Evolutionary conservation across 2,797 vertebrate genomes (phyloP).

Genomic region (Myotis planiceps): DNA sequence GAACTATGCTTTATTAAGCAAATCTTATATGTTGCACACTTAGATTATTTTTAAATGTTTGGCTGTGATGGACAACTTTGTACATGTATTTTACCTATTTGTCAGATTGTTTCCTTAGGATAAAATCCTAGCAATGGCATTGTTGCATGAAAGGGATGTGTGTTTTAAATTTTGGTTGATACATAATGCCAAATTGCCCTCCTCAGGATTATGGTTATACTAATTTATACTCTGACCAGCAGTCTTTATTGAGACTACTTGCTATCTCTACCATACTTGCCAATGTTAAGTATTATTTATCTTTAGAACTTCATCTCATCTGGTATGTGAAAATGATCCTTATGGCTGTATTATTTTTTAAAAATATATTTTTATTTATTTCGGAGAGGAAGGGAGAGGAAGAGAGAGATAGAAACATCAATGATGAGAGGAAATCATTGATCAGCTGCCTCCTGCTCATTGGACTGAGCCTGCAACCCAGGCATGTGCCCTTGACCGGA

Average conservation of each 20-base stretch:
- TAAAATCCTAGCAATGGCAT: neutral
- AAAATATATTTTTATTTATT: too few relatives aligned
- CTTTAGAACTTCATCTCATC: slow-evolving; percentile 21
- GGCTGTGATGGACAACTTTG: neutral
- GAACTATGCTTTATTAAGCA: neutral
- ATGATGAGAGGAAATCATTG: too few relatives aligned
- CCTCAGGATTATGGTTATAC: neutral
- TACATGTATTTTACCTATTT: neutral
- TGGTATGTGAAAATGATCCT: neutral
- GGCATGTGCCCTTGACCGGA: too few relatives aligned
- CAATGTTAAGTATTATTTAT: neutral
- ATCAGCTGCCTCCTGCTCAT: too few relatives aligned
- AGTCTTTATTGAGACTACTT: neutral
- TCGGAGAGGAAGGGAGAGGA: too few relatives aligned
- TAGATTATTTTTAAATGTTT: neutral
- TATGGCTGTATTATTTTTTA: neutral
- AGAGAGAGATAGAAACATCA: too few relatives aligned
- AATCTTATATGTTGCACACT: neutral
- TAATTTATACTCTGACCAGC: neutral
- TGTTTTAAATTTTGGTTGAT: neutral
- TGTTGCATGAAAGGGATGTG: neutral
- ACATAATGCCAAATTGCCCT: neutral
- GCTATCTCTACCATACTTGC: neutral
- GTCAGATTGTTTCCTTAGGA: slow-evolving; percentile 16
- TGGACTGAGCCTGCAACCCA: too few relatives aligned